Conservation (phyloP, 2,888 invertebrate genomes). For the Caenorhabditis macrosperma region DNA sequence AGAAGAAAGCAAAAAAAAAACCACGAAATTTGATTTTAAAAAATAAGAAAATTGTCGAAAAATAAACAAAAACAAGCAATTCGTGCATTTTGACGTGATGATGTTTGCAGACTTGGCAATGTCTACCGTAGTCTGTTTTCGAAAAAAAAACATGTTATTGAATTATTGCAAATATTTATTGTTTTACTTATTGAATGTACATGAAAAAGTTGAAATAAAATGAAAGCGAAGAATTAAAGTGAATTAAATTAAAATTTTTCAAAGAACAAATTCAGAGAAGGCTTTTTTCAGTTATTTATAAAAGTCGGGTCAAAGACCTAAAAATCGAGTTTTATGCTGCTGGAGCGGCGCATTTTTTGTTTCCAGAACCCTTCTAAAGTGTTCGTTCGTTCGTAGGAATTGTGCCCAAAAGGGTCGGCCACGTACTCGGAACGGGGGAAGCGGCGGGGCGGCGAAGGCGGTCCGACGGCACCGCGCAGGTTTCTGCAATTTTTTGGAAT, state of each 20-base stretch:
- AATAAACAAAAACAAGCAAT: conserved; percentile 11
- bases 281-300: too few species aligned
- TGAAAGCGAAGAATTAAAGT: neutral
- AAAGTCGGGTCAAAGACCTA: conserved; percentile 35
- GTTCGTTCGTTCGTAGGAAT: conserved; percentile 68
- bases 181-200: neutral
- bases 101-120: neutral
- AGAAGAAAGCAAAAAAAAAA: neutral
- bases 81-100: conserved; percentile 26
- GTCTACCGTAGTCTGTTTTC: conserved; percentile 7
- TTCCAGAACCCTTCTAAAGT: conserved; percentile 73
- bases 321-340: conserved; percentile 63
- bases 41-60: neutral
- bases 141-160: neutral
- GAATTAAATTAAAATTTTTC: neutral
- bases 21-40: neutral
- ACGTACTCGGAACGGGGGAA: conserved; percentile 64
- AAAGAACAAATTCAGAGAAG: neutral
- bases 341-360: conserved; percentile 62
- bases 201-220: neutral
- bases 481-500: conserved; percentile 39
- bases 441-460: conserved; percentile 50
- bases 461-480: conserved; percentile 41
- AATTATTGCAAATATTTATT: neutral
- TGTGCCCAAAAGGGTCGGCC: conserved; percentile 72